These are phyloP conservation scores for Drosophila simulans DNA, from an alignment of 1,140 invertebrate species.

Conservation along the genomic window DNA sequence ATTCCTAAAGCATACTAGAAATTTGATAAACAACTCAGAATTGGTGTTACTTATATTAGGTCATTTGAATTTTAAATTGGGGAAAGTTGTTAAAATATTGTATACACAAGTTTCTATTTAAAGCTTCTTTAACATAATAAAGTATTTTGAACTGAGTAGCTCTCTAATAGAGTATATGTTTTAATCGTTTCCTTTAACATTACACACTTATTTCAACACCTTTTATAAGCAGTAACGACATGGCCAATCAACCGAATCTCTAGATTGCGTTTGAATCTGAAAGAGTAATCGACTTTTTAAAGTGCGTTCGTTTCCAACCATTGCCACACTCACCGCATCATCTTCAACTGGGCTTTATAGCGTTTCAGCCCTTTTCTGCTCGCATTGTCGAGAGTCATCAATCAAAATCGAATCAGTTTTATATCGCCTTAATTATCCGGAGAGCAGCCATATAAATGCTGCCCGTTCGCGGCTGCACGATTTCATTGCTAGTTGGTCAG, in stretches of 20 bases:
- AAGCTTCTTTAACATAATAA: background rate
- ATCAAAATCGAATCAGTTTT: slow-evolving; percentile 77
- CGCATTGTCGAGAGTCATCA: slow-evolving; percentile 47
- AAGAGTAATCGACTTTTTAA: slow-evolving; percentile 30
- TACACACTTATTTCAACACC: slow-evolving; percentile 26
- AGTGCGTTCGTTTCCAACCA: slow-evolving; percentile 12
- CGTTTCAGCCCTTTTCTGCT: slow-evolving; percentile 11
- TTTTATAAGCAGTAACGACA: slow-evolving; percentile 12
- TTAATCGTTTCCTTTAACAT: background rate
- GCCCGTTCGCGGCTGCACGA: slow-evolving; percentile 47
- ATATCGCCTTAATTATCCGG: slow-evolving; percentile 78
- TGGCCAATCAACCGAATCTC: slow-evolving; percentile 15
- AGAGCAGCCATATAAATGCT: slow-evolving; percentile 77
- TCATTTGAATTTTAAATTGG: background rate
- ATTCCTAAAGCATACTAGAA: no score
- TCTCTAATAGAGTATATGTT: background rate
- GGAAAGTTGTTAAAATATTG: background rate
- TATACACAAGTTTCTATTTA: background rate
- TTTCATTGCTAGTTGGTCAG: slow-evolving; percentile 62
- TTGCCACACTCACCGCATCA: slow-evolving; percentile 3
- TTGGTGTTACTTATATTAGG: background rate
- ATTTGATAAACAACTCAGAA: background rate
- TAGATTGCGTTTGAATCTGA: slow-evolving; percentile 5
- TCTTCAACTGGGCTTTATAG: background rate
- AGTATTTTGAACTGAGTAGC: background rate